Base-by-base conservation (phyloP, 2,888 invertebrate species). In the Zygothrica quintamaculata region DNA sequence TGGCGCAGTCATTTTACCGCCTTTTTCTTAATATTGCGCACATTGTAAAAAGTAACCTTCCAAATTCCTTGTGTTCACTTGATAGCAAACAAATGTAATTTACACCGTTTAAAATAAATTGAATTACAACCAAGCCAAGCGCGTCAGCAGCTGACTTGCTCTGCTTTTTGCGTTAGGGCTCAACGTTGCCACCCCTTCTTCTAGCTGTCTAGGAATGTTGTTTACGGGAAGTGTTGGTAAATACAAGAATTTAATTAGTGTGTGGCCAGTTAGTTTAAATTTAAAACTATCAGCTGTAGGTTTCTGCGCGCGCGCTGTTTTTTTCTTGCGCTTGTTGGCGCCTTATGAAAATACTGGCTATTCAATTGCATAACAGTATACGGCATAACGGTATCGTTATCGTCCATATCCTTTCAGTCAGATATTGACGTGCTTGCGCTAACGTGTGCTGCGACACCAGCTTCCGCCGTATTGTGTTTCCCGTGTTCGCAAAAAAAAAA, bases 311-410 rank as follows among this genome's bases (percentile, higher is more conserved):
- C 78, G 37, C 81, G 56, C 70, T 48, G 66, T 47, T 42, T 64
- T 55, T 69, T 51, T 53, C n/a, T n/a, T n/a, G n/a, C n/a, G 36
- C 42, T 46, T 31, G 33, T 84, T 84, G 65, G 84, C 84, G 74
- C 77, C 73, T 11, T 55, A 55, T 15, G 57, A 62, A 65, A 84
- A 81, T 87, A 81, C 74, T 55, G 87, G 70, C 60, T 37, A 70
- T 74, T 80, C 77, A 84, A 81, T 81, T 81, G 80, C 80, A 81
- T 81, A 81, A 81, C 80, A 87, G 66, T 58, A 66, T 47, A 53
- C 26, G 31, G 60, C 73, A 80, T 87, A 80, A 70, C 74, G 87
- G 77, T 87, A 81, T 84, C 81, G 81, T 84, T 74, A 73, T 80
- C 68, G 77, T 50, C 29, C 29, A n/a, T 5, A 29, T 61, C 65